A percentile compares a stretch with the other conserved stretches of the same genome.
These are phyloP conservation scores for Diaphora mendica DNA, from an alignment of 2,888 invertebrate species.

Conservation along the genomic window DNA sequence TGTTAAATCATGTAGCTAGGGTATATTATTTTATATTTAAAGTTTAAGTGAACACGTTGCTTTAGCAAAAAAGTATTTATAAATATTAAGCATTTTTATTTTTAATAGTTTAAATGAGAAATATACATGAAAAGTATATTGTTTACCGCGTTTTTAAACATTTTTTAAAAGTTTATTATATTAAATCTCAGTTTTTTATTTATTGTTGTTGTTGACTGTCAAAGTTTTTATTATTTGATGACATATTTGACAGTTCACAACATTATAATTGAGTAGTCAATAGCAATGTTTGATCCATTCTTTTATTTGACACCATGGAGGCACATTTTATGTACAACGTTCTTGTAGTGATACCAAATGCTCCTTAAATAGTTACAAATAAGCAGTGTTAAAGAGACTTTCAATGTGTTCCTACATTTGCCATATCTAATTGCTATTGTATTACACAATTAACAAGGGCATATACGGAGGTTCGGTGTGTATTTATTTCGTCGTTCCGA, in stretches of 20 bases:
- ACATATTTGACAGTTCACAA: slow-evolving; percentile 41
- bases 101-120: slow-evolving; percentile 28
- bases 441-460: slow-evolving; percentile 33
- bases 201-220: slow-evolving; percentile 38
- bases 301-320: not conserved
- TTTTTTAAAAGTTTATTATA: slow-evolving; percentile 22
- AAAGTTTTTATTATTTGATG: slow-evolving; percentile 24
- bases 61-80: slow-evolving; percentile 33
- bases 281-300: slow-evolving; percentile 25
- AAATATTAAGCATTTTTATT: slow-evolving; percentile 24
- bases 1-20: slow-evolving; percentile 9
- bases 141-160: slow-evolving; percentile 22
- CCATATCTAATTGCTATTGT: slow-evolving; percentile 39
- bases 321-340: not conserved
- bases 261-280: slow-evolving; percentile 37
- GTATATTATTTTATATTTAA: slow-evolving; percentile 13
- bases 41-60: slow-evolving; percentile 25
- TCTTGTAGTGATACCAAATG: not conserved
- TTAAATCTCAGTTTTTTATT: slow-evolving; percentile 26
- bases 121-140: slow-evolving; percentile 25
- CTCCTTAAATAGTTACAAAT: not conserved
- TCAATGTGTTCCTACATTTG: slow-evolving; percentile 2
- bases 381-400: slow-evolving; percentile 3
- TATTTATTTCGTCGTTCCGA: slow-evolving; percentile 22
- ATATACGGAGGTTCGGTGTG: slow-evolving; percentile 29